Evolutionary conservation across 2,797 vertebrate species (phyloP).

Genomic region (Pempheris klunzingeri): DNA sequence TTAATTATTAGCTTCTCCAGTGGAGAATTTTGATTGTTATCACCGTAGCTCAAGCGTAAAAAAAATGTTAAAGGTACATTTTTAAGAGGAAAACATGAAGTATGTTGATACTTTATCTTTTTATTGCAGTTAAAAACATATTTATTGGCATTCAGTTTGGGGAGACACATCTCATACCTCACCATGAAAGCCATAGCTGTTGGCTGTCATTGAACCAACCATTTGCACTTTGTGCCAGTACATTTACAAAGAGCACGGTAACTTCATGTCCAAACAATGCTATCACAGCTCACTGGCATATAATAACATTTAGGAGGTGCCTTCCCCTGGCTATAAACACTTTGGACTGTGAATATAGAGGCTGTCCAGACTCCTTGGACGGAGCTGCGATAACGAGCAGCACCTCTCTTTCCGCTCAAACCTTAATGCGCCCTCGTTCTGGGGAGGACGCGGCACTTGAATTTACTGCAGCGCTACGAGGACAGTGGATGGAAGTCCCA

Average conservation of each 20-base stretch:
- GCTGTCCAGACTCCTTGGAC: conserved; percentile 78
- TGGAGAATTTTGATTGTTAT: not conserved
- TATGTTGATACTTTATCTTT: not conserved
- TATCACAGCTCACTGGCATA: conserved; percentile 66
- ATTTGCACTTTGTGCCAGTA: not conserved
- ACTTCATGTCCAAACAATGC: conserved; percentile 70
- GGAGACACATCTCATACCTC: not conserved
- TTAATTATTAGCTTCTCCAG: not conserved
- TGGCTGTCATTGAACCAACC: conserved; percentile 10
- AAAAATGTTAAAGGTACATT: not conserved
- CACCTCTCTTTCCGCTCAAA: conserved; percentile 45
- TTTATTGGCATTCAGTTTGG: not conserved
- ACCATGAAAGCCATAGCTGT: not conserved
- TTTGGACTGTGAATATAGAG: conserved; percentile 67
- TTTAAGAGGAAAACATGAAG: not conserved
- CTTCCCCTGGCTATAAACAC: conserved; percentile 80
- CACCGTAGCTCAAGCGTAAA: not conserved
- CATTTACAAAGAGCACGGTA: conserved; percentile 52
- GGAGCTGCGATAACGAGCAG: conserved; percentile 61
- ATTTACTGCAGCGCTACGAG: conserved; percentile 47
- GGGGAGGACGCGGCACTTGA: conserved; percentile 31
- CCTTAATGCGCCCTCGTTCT: conserved; percentile 32
- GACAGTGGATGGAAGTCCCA: conserved; percentile 43
- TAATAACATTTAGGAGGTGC: conserved; percentile 82
- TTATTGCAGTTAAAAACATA: not conserved